Evolutionary conservation across 1,140 invertebrate species (phyloP).

Genomic region (Drosophila truncata): DNA sequence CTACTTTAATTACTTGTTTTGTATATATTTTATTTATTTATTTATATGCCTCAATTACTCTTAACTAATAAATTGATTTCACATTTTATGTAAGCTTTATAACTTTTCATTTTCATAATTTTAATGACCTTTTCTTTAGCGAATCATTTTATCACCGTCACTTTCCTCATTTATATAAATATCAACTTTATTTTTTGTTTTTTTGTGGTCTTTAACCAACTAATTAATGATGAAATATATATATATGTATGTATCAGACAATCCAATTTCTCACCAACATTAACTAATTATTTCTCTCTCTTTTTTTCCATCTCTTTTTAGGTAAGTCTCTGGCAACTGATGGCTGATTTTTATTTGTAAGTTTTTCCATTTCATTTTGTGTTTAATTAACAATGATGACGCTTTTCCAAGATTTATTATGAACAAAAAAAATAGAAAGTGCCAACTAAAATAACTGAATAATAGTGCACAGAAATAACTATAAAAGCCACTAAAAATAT

Average conservation of each 20-base stretch:
- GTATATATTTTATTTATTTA: neutral
- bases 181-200: neutral
- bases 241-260: slow-evolving; percentile 24
- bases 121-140: slow-evolving; percentile 3
- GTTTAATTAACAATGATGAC: slow-evolving; percentile 47
- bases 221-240: slow-evolving; percentile 45
- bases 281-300: slow-evolving; percentile 46
- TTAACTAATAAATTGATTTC: neutral
- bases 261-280: slow-evolving; percentile 36
- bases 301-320: slow-evolving; percentile 64
- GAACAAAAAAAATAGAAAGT: slow-evolving; percentile 50
- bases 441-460: slow-evolving; percentile 41
- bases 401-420: slow-evolving; percentile 46
- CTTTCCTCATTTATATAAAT: slow-evolving; percentile 21
- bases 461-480: slow-evolving; percentile 27
- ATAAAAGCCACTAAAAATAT: slow-evolving; percentile 36
- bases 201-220: slow-evolving; percentile 2
- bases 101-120: slow-evolving; percentile 13
- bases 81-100: neutral
- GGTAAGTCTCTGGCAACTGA: slow-evolving; percentile 52
- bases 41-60: neutral
- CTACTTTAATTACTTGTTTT: neutral
- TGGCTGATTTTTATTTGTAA: slow-evolving; percentile 21
- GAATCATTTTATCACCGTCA: slow-evolving; percentile 1
- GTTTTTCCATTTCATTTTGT: slow-evolving; percentile 42